Percentiles rank a stretch among this genome's conserved stretches.
These are phyloP conservation scores for Pelochelys cantorii DNA, from an alignment of 2,797 vertebrate genomes.

Conservation along the genomic window DNA sequence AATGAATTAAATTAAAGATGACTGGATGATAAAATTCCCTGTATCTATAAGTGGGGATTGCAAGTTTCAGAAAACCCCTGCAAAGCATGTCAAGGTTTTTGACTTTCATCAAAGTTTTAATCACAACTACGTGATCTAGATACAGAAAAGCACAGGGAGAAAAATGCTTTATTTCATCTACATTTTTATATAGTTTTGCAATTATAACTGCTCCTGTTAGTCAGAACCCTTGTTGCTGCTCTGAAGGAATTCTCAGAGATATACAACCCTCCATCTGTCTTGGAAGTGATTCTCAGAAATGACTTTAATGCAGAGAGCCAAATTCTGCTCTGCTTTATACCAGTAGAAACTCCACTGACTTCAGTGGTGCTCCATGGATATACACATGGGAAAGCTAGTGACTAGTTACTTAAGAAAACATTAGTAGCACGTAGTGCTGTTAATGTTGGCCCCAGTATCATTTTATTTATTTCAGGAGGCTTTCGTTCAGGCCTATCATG, in stretches of 20 bases:
- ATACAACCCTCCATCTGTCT: not conserved
- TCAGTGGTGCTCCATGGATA: not conserved
- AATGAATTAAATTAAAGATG: not conserved
- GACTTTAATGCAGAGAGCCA: constrained; percentile 28
- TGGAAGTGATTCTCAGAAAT: constrained; percentile 24
- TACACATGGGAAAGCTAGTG: not conserved
- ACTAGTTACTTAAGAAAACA: not conserved
- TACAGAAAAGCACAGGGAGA: constrained; percentile 2
- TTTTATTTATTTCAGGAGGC: not conserved
- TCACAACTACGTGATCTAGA: not conserved
- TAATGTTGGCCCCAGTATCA: not conserved
- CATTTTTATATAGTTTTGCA: not conserved
- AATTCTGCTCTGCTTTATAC: not conserved
- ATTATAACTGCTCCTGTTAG: not conserved
- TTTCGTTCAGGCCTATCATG: not conserved
- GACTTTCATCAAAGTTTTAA: not conserved
- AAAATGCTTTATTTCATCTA: not conserved
- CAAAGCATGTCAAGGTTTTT: constrained; percentile 26
- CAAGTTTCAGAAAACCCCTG: constrained; percentile 26
- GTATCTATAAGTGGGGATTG: rapidly evolving
- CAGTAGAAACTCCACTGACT: not conserved
- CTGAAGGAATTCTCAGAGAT: not conserved
- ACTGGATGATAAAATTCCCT: not conserved
- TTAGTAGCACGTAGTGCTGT: not conserved
- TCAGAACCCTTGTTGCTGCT: constrained; percentile 41